Evolutionary conservation across 2,113 vertebrate genomes (phyloP), one percentile per base, ranked within the genome.

Genomic region (Anolis carolinensis): DNA sequence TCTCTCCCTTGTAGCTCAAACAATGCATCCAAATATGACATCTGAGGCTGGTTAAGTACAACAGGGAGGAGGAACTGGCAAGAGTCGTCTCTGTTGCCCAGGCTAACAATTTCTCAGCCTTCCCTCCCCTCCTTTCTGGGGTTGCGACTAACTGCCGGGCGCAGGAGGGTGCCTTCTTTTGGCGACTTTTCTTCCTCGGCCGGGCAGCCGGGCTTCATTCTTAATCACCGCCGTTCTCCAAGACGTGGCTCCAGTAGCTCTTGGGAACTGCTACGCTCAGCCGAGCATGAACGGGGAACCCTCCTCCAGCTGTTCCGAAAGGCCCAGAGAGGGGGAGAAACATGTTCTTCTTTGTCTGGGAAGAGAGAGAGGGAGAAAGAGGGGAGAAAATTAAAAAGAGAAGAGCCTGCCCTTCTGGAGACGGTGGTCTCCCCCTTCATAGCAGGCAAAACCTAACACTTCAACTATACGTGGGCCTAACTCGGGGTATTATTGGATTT

Each of bases 151-250:
- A 0, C 71, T 2, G n/a, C 2, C 4, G 0, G 48, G 89, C 87
- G 20, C 14, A 0, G 67, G 13, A 0, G 36, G 16, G 87, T 75
- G 81, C 72, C 10, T 76, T 0, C 10, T 8, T 59, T 13, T 13
- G 55, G 0, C 55, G 1, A 0, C 81, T 70, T 59, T 77, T 23
- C 77, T 83, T 8, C 11, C 84, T 79, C 86, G 1, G 0, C 1
- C 0, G 87, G 87, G 83, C 92, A 91, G 77, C 75, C 13, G 72
- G 71, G 67, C n/a, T 89, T 79, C 84, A 79, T 79, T 85, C 79
- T 89, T 93, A 89, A 81, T 82, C n/a, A 63, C 82, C 75, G 27
- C 76, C 52, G 14, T 81, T 32, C 36, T 85, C 83, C 59, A 81
- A 14, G 87, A 89, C 87, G 84, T 32, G 76, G 7, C 83, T 79